Evolutionary conservation across 1,140 invertebrate species (phyloP), one percentile per base, ranked within the genome.

Genomic region (Drosophila quadrilineata): DNA sequence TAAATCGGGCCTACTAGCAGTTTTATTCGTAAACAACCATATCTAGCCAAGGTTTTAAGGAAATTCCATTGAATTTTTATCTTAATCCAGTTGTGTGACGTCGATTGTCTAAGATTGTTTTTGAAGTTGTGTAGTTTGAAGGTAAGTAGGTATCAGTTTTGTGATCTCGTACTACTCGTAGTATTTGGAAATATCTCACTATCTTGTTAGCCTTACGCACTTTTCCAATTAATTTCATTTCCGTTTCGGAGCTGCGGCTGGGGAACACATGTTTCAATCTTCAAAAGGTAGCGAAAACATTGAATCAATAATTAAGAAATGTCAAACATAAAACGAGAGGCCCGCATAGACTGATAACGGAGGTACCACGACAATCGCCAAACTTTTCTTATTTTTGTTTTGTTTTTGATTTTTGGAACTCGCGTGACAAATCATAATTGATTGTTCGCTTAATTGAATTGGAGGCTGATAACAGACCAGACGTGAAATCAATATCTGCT

Each of bases 251-350:
- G 65, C 56, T 33, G 36, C 29, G 54, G 43, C 26, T 12, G 14
- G 19, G 38, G 52, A 85, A 84, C 79, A 85, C 48, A 59, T 86
- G 80, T 85, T 85, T 58, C 80, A 85, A 85, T 85, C 79, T 85
- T 85, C 79, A 85, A 85, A 85, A 85, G 79, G 79, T 85, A 85
- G 79, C 79, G 79, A 85, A 85, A 85, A 85, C 79, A 85, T 85
- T 63, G 74, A 79, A 85, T 85, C 80, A 86, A 85, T 85, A 85
- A 85, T 85, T 85, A 85, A 85, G 79, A 85, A 85, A 85, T 85
- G 79, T 85, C 79, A 50, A 79, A 85, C 79, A 85, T 84, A 40
- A 84, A 85, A 86, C 62, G 66, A 79, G 62, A 77, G 66, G 56
- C 70, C 69, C 79, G 70, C 73, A 45, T 62, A 33, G 33, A 19